Conservation (phyloP, 92 coral and sea anemone species). For the Siderastrea siderea region DNA sequence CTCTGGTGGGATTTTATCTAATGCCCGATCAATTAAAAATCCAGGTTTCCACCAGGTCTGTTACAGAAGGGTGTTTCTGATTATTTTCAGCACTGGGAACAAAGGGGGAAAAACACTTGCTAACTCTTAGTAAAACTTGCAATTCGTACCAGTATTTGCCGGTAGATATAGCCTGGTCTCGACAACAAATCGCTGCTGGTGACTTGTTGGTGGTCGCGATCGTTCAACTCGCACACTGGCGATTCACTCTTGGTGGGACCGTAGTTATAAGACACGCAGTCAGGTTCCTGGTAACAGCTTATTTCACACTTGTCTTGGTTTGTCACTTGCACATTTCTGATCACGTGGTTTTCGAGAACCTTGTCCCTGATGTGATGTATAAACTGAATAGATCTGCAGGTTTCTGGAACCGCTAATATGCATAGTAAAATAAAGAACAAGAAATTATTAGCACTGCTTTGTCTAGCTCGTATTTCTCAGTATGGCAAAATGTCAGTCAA, state of each 20-base stretch:
- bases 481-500: too few species aligned
- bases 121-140: too few species aligned
- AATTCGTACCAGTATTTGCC: background rate
- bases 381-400: conserved; percentile 6
- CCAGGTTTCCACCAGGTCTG: too few species aligned
- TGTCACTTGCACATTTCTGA: background rate
- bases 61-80: too few species aligned
- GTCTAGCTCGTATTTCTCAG: too few species aligned
- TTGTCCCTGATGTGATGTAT: background rate
- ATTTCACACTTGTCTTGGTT: background rate
- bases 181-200: background rate
- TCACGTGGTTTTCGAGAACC: background rate
- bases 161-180: background rate
- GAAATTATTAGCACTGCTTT: too few species aligned
- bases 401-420: background rate
- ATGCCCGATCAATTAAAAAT: too few species aligned
- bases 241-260: background rate
- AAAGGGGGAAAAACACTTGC: too few species aligned
- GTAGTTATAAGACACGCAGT: conserved; percentile 38
- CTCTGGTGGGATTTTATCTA: too few species aligned
- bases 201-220: conserved; percentile 1
- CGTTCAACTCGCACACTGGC: conserved; percentile 1
- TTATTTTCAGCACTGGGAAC: too few species aligned
- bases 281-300: conserved; percentile 14
- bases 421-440: background rate